Evolutionary conservation across 2,113 vertebrate genomes (phyloP).

Genomic region (Thinocorus orbignyianus): DNA sequence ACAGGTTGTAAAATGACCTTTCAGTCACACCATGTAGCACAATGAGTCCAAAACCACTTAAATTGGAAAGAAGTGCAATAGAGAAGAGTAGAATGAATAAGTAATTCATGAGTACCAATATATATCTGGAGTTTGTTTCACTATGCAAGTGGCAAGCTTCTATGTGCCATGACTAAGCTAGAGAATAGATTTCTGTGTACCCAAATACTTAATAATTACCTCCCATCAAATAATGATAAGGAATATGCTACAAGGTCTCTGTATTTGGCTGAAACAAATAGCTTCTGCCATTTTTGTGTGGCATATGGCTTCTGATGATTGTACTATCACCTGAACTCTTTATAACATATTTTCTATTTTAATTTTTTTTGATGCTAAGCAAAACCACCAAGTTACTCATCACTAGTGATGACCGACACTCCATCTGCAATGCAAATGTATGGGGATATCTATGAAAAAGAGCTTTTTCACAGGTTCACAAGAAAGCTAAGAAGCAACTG

Average conservation of each 20-base stretch:
- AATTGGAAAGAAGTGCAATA: not conserved
- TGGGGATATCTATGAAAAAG: not conserved
- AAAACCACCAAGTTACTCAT: slow-evolving; percentile 1
- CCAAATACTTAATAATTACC: not conserved
- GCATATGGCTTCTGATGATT: not conserved
- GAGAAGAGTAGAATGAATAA: not conserved
- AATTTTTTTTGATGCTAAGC: not conserved
- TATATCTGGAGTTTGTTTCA: not conserved
- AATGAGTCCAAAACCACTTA: not conserved
- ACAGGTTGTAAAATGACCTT: slow-evolving; percentile 22
- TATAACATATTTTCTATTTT: not conserved
- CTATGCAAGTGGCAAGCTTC: not conserved
- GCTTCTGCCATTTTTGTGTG: not conserved
- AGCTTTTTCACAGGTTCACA: slow-evolving; percentile 50
- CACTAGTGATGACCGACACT: not conserved
- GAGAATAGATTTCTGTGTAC: not conserved
- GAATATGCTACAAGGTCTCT: not conserved
- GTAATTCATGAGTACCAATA: not conserved
- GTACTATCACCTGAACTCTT: not conserved
- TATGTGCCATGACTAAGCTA: not conserved
- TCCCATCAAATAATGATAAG: not conserved
- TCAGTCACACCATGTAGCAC: not conserved
- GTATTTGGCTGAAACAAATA: not conserved
- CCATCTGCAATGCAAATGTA: slow-evolving; percentile 25
- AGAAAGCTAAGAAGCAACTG: slow-evolving; percentile 31